phyloP scores from a whole-genome alignment of 2,113 vertebrate genomes.

The Eolophus roseicapilla region DNA sequence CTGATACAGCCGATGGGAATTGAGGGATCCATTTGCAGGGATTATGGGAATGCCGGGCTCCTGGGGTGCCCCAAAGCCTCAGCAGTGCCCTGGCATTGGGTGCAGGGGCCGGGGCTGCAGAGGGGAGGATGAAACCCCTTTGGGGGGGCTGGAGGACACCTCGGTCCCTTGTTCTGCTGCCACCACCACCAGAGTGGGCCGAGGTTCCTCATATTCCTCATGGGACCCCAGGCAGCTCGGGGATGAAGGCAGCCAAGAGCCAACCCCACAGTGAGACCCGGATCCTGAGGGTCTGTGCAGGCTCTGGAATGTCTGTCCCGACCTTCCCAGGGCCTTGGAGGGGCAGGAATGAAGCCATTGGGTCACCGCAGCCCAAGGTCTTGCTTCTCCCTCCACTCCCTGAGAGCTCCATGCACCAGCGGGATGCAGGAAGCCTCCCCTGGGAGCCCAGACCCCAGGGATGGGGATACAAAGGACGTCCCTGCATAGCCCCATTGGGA shows the following conservation, averaged over 20 bases:
- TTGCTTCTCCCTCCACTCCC: not conserved
- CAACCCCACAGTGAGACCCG: fast-evolving
- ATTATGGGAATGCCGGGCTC: fast-evolving
- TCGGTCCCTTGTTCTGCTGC: not conserved
- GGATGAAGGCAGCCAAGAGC: fast-evolving
- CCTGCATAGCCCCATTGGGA: too few species aligned
- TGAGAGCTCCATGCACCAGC: fast-evolving
- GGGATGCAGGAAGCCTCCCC: not conserved
- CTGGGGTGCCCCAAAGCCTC: not conserved
- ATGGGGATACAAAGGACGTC: not conserved
- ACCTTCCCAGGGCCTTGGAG: fast-evolving
- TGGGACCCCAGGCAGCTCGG: not conserved
- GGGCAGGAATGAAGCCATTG: not conserved
- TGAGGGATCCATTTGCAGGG: fast-evolving
- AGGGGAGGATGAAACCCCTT: not conserved
- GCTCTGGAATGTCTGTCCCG: fast-evolving
- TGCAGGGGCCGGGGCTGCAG: not conserved
- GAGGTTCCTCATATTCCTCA: fast-evolving
- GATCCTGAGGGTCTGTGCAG: not conserved
- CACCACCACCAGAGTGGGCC: not conserved
- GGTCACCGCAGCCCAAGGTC: not conserved
- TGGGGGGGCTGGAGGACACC: not conserved
- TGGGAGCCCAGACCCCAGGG: fast-evolving
- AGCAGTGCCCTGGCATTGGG: fast-evolving
- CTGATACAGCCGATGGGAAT: not conserved